These are phyloP conservation scores for Orchesella flavescens DNA, from an alignment of 2,888 invertebrate genomes.

Conservation along the genomic window DNA sequence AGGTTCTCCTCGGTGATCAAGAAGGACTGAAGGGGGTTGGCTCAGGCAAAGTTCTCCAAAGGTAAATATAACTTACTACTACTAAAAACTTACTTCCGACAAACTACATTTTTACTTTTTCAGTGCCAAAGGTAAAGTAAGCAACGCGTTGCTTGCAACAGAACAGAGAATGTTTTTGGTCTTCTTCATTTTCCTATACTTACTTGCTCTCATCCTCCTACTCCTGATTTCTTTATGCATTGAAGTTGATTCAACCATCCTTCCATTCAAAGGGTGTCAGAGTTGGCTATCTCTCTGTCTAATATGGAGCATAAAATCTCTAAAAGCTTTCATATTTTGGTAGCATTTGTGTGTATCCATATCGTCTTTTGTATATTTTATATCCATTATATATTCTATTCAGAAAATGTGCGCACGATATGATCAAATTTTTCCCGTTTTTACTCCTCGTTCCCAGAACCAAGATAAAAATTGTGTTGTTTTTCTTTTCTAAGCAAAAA, in stretches of 20 bases:
- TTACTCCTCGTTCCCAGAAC: background rate
- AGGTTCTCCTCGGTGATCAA: conserved; percentile 77
- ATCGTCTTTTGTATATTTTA: too few relatives aligned
- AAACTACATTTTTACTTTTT: conserved; percentile 22
- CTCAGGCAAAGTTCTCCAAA: conserved; percentile 76
- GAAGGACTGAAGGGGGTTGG: conserved; percentile 75
- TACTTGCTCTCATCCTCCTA: too few relatives aligned
- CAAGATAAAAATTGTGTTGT: too few relatives aligned
- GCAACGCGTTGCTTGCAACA: too few relatives aligned
- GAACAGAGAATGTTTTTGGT: background rate
- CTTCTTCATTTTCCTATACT: background rate
- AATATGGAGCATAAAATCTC: background rate
- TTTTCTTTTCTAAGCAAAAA: too few relatives aligned
- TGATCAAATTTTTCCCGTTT: conserved; percentile 3
- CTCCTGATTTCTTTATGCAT: background rate
- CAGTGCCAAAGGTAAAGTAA: background rate
- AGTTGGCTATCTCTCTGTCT: background rate
- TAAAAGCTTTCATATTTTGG: too few relatives aligned
- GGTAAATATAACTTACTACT: conserved; percentile 72
- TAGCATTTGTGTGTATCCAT: too few relatives aligned
- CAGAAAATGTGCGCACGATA: background rate
- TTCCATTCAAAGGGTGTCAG: background rate
- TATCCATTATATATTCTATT: background rate
- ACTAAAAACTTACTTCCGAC: background rate
- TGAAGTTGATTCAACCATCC: too few relatives aligned